A percentile compares a stretch with the other conserved stretches of the same genome.
phyloP scores from a whole-genome alignment of 1,140 invertebrate genomes.

The Zaprionus kolodkinae region DNA sequence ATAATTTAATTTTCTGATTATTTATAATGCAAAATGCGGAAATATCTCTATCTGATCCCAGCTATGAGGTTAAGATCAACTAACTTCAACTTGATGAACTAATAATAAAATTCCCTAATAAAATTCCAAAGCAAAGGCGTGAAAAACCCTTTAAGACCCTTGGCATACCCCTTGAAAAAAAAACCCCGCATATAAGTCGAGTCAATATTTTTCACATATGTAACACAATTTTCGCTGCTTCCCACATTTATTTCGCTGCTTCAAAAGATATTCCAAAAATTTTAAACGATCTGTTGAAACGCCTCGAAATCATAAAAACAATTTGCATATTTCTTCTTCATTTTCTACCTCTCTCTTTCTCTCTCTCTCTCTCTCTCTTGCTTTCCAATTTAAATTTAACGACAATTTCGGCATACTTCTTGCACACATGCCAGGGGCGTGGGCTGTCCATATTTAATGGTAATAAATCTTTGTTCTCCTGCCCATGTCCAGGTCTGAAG shows the following conservation, averaged over 20 bases:
- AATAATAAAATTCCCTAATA: background rate
- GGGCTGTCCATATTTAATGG: conserved; percentile 48
- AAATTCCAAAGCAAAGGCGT: background rate
- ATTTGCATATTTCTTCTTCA: conserved; percentile 13
- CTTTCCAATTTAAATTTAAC: conserved; percentile 35
- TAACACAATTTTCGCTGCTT: background rate
- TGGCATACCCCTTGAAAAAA: background rate
- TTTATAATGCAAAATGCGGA: conserved; percentile 23
- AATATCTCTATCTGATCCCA: conserved; percentile 10
- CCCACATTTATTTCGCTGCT: background rate
- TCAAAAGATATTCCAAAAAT: background rate
- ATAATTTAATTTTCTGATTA: conserved; percentile 36
- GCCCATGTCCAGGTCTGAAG: background rate
- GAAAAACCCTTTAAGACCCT: background rate
- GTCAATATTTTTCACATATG: background rate
- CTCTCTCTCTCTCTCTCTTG: background rate
- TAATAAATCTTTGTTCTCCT: conserved; percentile 48
- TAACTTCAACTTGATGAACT: no score
- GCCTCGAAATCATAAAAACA: background rate
- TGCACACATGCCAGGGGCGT: conserved; percentile 39
- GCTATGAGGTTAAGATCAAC: no score
- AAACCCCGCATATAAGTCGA: background rate
- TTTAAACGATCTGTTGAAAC: conserved; percentile 1
- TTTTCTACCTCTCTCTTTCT: background rate
- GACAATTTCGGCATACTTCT: conserved; percentile 24